Evolutionary conservation across 37 sponge, comb jelly and placozoan genomes (phyloP), one percentile per base, ranked within the genome.

Genomic region (Geodia barretti): DNA sequence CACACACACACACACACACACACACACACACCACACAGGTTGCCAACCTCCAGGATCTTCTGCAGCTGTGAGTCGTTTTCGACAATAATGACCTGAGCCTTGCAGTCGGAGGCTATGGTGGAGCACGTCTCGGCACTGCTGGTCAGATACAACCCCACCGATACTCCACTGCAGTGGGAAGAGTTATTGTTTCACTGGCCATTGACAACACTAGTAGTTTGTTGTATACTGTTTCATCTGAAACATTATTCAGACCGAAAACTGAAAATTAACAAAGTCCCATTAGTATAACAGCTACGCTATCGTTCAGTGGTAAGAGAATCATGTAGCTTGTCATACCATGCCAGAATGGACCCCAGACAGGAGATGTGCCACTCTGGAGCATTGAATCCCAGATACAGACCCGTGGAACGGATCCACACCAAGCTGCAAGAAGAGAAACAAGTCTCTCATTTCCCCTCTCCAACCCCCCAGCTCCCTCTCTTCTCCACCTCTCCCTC

Each of bases 371-470:
- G 77, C 96, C 96, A 96, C 73, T 93, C 95, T 0, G 96, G 95
- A 4, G 96, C 79, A 70, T 93, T 93, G 79, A 86, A 93, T n/a
- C 96, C 96, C 1, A 96, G 73, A n/a, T n/a, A n/a, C n/a, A n/a
- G n/a, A n/a, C n/a, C 84, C 88, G 61, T 87, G 85, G 43, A 67
- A 68, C 1, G 85, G 91, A 38, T 90, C 73, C 39, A 96, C 70
- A 8, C 96, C 96, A 29, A 90, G 76, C 95, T 96, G 84, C 26
- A 68, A 25, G 28, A 29, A 24, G 33, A 40, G 62, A 26, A 32
- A 54, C 64, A 26, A 14, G 54, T 1, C 71, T 4, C 72, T 35
- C 32, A 34, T 26, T 11, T 17, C 14, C 34, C 68, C 68, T 33
- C 34, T 25, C 9, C 75, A 2, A 9, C 20, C 60, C 23, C 31